Base-by-base conservation (phyloP, 2,797 vertebrate species). In the Xiphorhynchus erythropygius region DNA sequence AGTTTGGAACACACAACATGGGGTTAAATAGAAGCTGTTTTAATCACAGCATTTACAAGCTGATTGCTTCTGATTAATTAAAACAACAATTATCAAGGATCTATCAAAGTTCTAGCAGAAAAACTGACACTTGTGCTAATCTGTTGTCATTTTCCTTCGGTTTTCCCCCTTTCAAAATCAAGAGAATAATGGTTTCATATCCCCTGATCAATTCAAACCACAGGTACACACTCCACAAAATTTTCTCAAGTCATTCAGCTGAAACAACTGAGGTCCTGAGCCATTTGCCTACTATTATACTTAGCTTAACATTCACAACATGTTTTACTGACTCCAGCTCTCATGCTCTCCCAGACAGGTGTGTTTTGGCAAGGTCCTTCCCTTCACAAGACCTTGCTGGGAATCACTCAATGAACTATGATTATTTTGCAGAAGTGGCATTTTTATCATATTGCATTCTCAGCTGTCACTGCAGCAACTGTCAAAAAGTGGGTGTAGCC, bases 11-110 rank as follows among this genome's bases (percentile, higher is more conserved):
- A 83, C 62, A 89, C 28, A 92, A 57, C 3, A 17, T 5, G 9
- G n/a, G 63, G 67, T 87, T 96, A 90, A 94, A 82, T 35, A 87
- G 75, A 91, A 94, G 67, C 21, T 49, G 49, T 71, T 81, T 47
- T 63, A 93, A 97, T 90, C 33, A 78, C 50, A 68, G 84, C 73
- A 78, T 92, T 93, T 84, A 91, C 90, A 92, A 95, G 49, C 46
- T 89, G 84, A 95, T 89, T 86, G 79, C 56, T 92, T 76, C 77
- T 69, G 74, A 94, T 87, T 93, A 94, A 94, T 92, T 95, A 86
- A 81, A 96, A 76, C 79, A 82, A 68, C 56, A 82, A 83, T 92
- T 87, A 89, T 79, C 81, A 41, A 64, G 19, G 11, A 57, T 87
- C 62, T 93, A 41, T 62, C 50, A 80, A 67, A 30, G 80, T 87